Evolutionary conservation across 2,888 invertebrate genomes (phyloP), one percentile per base, ranked within the genome.

Genomic region (Metalampra italica): DNA sequence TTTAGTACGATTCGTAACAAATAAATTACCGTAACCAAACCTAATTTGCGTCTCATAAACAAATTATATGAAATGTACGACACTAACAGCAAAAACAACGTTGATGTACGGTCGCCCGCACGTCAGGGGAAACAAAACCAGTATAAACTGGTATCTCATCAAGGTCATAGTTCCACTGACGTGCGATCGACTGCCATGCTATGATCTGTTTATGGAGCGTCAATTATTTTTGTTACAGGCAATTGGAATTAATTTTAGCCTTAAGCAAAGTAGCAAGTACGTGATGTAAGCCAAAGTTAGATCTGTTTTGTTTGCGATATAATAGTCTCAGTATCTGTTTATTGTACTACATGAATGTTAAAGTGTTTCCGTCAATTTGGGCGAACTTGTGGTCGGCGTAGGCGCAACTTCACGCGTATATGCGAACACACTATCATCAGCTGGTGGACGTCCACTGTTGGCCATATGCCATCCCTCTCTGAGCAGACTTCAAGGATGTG

Each of bases 261-360:
- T 47, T 60, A 66, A 65, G 64, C 55, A 59, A 22, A 46, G 64
- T 68, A 62, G n/a, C n/a, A n/a, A n/a, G 66, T 68, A 61, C 48
- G 55, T 63, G 62, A 60, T 55, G 52, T 54, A 58, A 64, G 59
- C 56, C 51, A 54, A 53, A 60, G 61, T 64, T 64, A 62, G 61
- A 67, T 71, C 68, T 62, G 69, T 76, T 77, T 75, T 64, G 66
- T 74, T 75, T 75, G 77, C 75, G 8, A 32, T 12, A 29, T 46
- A n/a, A 22, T 52, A 39, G 7, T 30, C 3, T 38, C 22, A 22
- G 49, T 42, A n/a, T 7, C n/a, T n/a, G 11, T 36, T 34, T 5
- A 3, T 42, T 42, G 11, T 41, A 36, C 45, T 45, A 36, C 11
- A 14, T 62, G 66, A 43, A 48, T 45, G 46, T 46, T 9, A 45